These are phyloP conservation scores for Eumerus sabulonum DNA, from an alignment of 2,888 invertebrate genomes.

Conservation along the genomic window DNA sequence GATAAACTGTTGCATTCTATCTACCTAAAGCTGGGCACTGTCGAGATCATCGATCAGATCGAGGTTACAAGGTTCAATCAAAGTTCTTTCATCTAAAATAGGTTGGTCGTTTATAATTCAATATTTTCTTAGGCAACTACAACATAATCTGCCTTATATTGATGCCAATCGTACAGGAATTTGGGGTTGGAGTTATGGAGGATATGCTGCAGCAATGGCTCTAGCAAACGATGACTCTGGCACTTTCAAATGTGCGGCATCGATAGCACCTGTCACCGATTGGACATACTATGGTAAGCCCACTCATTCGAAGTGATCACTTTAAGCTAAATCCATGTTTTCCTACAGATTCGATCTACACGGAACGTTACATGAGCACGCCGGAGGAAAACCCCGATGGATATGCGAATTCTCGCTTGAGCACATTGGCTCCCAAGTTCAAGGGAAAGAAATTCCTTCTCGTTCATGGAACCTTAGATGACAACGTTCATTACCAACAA, in stretches of 20 bases:
- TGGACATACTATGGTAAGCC: slow-evolving; percentile 94
- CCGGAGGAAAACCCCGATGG: slow-evolving; percentile 87
- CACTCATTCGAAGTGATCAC: background rate
- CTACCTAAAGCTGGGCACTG: slow-evolving; percentile 91
- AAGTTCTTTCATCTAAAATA: slow-evolving; percentile 73
- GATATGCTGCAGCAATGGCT: slow-evolving; percentile 93
- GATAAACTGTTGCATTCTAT: slow-evolving; percentile 89
- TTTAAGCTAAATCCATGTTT: background rate
- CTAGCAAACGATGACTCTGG: slow-evolving; percentile 86
- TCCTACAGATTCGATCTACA: slow-evolving; percentile 94
- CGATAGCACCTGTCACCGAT: slow-evolving; percentile 97
- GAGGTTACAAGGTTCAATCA: slow-evolving; percentile 83
- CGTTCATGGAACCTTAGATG: slow-evolving; percentile 96
- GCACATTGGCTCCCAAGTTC: slow-evolving; percentile 84
- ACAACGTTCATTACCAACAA: slow-evolving; percentile 99
- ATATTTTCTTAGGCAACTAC: slow-evolving; percentile 75
- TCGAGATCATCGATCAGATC: slow-evolving; percentile 95
- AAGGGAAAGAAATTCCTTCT: slow-evolving; percentile 89
- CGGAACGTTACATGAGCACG: slow-evolving; percentile 96
- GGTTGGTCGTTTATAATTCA: too few species aligned
- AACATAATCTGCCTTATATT: slow-evolving; percentile 85
- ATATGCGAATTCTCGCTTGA: slow-evolving; percentile 88
- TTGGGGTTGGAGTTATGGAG: slow-evolving; percentile 99
- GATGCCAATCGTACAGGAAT: slow-evolving; percentile 91
- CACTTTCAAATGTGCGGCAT: slow-evolving; percentile 94